Conservation (phyloP, 92 coral and sea anemone species). For the Palythoa heliodiscus region DNA sequence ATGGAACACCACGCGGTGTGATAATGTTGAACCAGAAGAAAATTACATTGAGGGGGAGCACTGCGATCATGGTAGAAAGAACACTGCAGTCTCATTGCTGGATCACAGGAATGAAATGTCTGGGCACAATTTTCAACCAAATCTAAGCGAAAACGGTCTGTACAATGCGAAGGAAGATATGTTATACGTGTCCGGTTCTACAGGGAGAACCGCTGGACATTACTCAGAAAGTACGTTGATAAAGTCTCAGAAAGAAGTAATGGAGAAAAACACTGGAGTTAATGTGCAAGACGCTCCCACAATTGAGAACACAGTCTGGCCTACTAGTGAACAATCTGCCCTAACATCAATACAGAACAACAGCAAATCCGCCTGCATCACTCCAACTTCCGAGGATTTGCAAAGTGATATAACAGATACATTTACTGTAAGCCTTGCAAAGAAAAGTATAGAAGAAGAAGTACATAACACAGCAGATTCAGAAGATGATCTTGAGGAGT, state of each 20-base stretch:
- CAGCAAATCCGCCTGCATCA: background rate
- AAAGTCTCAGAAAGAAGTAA: background rate
- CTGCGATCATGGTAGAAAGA: background rate
- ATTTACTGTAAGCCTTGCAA: background rate
- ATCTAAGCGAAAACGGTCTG: background rate
- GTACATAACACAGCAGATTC: constrained; percentile 1
- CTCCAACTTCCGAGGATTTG: background rate
- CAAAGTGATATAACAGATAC: background rate
- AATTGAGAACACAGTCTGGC: background rate
- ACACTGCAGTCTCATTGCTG: background rate
- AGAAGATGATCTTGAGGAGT: constrained; percentile 39
- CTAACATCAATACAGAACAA: background rate
- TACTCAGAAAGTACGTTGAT: background rate
- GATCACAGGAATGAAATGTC: background rate
- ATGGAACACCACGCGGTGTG: constrained; percentile 11
- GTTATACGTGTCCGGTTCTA: background rate
- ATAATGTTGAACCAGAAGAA: background rate
- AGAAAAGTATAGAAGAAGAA: background rate
- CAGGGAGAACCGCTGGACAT: background rate
- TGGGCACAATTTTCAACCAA: background rate
- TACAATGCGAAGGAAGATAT: background rate
- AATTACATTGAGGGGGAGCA: background rate
- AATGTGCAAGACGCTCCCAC: background rate
- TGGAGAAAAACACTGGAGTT: background rate
- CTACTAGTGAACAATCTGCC: background rate